phyloP scores from a whole-genome alignment of 2,113 vertebrate species.

The Lophotis ruficrista region DNA sequence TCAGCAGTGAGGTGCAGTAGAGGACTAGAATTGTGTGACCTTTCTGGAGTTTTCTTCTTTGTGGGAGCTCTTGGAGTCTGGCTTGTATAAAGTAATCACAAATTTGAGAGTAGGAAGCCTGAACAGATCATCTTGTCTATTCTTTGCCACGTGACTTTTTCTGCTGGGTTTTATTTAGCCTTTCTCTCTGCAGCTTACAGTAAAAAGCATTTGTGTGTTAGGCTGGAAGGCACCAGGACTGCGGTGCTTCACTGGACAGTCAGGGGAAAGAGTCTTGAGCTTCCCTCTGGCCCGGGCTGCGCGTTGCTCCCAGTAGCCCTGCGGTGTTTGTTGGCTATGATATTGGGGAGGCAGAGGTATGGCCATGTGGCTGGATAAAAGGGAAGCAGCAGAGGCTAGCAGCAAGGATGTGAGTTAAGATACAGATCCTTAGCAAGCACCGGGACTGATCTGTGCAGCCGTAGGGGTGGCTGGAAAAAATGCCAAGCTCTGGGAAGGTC shows the following conservation, averaged over 20 bases:
- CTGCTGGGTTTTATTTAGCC: background rate
- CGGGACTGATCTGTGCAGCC: background rate
- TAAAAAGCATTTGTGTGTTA: background rate
- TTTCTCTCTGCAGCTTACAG: background rate
- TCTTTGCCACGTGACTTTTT: background rate
- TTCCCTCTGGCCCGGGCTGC: background rate
- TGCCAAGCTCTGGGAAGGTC: background rate
- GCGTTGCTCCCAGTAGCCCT: background rate
- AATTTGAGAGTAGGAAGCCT: background rate
- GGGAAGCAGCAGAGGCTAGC: background rate
- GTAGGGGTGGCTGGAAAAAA: background rate
- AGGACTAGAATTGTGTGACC: background rate
- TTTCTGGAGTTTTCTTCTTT: background rate
- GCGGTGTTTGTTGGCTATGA: background rate
- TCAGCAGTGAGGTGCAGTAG: background rate
- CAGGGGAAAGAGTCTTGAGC: background rate
- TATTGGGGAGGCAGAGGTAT: fast-evolving
- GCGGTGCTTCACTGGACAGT: background rate
- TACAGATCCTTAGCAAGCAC: background rate
- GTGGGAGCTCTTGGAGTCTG: background rate
- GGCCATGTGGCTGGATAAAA: background rate
- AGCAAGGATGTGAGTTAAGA: background rate
- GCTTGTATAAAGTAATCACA: background rate
- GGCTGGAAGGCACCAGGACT: background rate
- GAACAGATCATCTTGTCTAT: background rate